A percentile compares a stretch with the other conserved stretches of the same genome.
Conservation (phyloP, 2,797 vertebrate species). For the Cichlasoma orientale region DNA sequence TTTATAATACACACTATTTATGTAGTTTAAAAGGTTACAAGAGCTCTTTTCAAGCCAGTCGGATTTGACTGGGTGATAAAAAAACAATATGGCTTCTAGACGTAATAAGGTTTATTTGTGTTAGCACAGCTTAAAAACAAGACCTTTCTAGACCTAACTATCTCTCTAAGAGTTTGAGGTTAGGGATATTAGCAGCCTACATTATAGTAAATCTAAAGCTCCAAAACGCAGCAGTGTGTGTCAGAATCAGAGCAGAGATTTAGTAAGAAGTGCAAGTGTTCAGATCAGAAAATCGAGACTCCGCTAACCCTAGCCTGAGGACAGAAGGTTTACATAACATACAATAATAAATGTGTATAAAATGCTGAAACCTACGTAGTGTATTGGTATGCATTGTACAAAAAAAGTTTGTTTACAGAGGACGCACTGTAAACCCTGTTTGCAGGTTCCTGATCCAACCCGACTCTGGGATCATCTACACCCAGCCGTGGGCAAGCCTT, state of each 20-base stretch:
- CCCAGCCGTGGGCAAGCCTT: conserved; percentile 94
- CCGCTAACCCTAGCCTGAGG: accelerated
- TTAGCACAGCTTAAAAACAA: not conserved
- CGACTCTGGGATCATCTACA: conserved; percentile 92
- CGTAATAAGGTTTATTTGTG: not conserved
- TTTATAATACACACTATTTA: not conserved
- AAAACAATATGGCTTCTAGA: not conserved
- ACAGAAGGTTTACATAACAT: accelerated
- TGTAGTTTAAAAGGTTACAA: not conserved
- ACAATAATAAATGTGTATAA: not conserved
- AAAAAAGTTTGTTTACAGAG: not conserved
- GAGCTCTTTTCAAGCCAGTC: not conserved
- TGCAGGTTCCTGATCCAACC: conserved; percentile 93
- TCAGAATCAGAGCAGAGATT: not conserved
- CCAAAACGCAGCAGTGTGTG: not conserved
- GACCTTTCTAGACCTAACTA: not conserved
- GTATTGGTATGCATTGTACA: not conserved
- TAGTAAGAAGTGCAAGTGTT: not conserved
- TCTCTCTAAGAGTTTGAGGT: not conserved
- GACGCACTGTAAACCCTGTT: not conserved
- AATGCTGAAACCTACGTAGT: not conserved
- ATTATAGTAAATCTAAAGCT: not conserved
- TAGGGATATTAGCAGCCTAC: not conserved
- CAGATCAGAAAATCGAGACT: not conserved
- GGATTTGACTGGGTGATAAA: not conserved